Conservation (phyloP, 2,797 vertebrate species). For the Geotrypetes seraphini region DNA sequence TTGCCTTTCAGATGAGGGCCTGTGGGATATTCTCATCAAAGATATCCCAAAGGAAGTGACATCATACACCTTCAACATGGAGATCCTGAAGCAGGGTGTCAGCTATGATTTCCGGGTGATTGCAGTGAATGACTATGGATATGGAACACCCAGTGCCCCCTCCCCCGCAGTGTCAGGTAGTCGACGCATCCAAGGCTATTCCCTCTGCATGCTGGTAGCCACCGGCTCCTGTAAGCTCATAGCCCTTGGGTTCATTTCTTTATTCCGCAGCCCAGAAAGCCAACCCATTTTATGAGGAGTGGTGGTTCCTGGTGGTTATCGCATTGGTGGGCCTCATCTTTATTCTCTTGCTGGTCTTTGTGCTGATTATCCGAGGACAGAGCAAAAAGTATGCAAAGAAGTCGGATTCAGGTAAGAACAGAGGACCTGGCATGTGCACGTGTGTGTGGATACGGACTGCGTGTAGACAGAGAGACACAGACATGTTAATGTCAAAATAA, state of each 20-base stretch:
- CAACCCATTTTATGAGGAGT: constrained; percentile 93
- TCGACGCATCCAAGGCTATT: not conserved
- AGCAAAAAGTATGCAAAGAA: constrained; percentile 97
- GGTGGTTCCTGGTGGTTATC: constrained; percentile 97
- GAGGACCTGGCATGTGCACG: not conserved
- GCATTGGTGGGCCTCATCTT: constrained; percentile 96
- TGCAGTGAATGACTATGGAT: constrained; percentile 89
- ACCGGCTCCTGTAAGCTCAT: no score
- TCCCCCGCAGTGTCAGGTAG: constrained; percentile 90
- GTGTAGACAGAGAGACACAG: no score
- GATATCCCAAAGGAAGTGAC: constrained; percentile 95
- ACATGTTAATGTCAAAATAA: no score
- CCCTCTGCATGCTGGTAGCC: not conserved
- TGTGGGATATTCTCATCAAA: constrained; percentile 96
- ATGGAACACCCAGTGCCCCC: constrained; percentile 83
- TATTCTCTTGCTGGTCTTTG: constrained; percentile 91
- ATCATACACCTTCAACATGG: constrained; percentile 91
- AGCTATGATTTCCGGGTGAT: constrained; percentile 96
- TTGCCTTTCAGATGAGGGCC: constrained; percentile 72
- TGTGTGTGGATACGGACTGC: no score
- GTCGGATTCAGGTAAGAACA: constrained; percentile 72
- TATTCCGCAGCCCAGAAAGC: constrained; percentile 83
- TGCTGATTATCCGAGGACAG: constrained; percentile 92
- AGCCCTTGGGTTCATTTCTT: no score
- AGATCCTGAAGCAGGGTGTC: constrained; percentile 87